Evolutionary conservation across 2,888 invertebrate species (phyloP), one percentile per base, ranked within the genome.

Genomic region (Sinelater perroti): DNA sequence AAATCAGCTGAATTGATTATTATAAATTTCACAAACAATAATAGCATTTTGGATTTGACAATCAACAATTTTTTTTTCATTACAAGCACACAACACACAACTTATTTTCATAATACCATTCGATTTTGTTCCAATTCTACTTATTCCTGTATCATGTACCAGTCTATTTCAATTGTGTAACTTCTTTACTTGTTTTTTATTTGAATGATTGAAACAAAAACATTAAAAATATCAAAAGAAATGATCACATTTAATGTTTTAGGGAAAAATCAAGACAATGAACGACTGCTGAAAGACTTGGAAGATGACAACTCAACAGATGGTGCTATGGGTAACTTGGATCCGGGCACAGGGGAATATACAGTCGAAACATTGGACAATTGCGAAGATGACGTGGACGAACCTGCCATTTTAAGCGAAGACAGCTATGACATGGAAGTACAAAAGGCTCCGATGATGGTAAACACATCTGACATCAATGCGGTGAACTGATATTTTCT

Each of bases 341-440:
- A 71, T 56, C 68, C 71, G 42, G 67, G 67, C 56, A 69, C 68
- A 26, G 70, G 70, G 18, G 62, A 70, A 36, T 70, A 67, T 59
- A 60, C 60, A 8, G 21, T 60, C 24, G 35, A 55, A 42, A 33
- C 46, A n/a, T 31, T 33, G 1, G 10, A n/a, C 21, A 11, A 14
- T 13, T 20, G 31, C 16, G 13, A 18, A 38, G 38, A 40, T 16
- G 24, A 28, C 17, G 52, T 47, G 17, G 46, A 1, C 14, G 42
- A 52, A 28, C 16, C 42, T 17, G 24, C 33, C 5, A 33, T 8
- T 10, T 21, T 53, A 28, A 38, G 14, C 13, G 46, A 52, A n/a
- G 36, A 56, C 36, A 20, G 36, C 10, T 52, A 8, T 46, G 18
- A 42, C 31, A 36, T 54, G 11, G 50, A 58, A 18, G 11, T 54